Percentiles rank a stretch among this genome's conserved stretches.
These are phyloP conservation scores for Amiota mariae DNA, from an alignment of 2,888 invertebrate genomes.

Conservation along the genomic window DNA sequence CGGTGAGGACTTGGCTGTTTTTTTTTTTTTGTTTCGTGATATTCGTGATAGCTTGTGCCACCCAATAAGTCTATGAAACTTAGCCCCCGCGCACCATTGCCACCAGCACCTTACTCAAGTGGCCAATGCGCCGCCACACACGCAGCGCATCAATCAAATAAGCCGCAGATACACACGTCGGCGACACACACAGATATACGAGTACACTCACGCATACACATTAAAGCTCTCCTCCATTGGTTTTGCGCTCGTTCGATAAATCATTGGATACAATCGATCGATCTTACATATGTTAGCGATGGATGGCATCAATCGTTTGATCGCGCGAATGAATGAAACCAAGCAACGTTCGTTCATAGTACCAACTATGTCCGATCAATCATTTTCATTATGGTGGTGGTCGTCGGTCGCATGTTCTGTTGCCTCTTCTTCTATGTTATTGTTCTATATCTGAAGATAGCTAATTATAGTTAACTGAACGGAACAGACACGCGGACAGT, in stretches of 20 bases:
- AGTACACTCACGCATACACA: too few species aligned
- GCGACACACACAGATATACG: not conserved
- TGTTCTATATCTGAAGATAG: not conserved
- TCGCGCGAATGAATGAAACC: not conserved
- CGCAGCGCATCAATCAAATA: constrained; percentile 63
- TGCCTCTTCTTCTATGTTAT: not conserved
- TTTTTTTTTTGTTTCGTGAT: not conserved
- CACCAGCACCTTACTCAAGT: too few species aligned
- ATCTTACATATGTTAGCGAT: not conserved
- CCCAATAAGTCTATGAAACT: not conserved
- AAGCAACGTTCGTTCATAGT: not conserved
- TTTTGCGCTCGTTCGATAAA: not conserved
- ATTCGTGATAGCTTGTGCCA: constrained; percentile 7
- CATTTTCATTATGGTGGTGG: constrained; percentile 10
- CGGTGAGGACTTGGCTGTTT: not conserved
- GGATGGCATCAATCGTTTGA: not conserved
- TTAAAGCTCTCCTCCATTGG: not conserved
- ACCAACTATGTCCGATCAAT: constrained; percentile 1
- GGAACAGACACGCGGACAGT: too few species aligned
- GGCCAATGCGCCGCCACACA: constrained; percentile 27
- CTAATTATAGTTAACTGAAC: not conserved
- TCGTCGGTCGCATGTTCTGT: not conserved
- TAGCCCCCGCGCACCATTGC: too few species aligned
- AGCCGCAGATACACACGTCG: constrained; percentile 46
- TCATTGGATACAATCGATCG: not conserved